Evolutionary conservation across 2,888 invertebrate species (phyloP).

Genomic region (Mayetiola destructor): DNA sequence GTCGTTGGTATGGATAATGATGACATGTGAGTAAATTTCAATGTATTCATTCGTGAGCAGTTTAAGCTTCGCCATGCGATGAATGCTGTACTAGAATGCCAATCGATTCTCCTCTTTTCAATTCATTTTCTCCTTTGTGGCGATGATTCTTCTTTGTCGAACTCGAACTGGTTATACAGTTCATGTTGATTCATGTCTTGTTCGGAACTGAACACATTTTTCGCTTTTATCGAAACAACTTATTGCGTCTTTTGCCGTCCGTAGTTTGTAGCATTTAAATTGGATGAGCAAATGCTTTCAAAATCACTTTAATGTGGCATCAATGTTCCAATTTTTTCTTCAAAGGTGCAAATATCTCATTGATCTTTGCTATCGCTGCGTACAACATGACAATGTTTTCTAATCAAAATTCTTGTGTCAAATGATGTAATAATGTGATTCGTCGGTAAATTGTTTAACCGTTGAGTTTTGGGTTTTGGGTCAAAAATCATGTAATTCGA

Average conservation of each 20-base stretch:
- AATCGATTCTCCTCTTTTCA: background rate
- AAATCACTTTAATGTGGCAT: conserved; percentile 2
- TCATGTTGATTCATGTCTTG: too few species aligned
- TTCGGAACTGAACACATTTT: background rate
- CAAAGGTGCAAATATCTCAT: too few species aligned
- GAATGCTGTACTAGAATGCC: background rate
- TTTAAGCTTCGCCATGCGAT: background rate
- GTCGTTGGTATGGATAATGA: background rate
- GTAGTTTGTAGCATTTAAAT: background rate
- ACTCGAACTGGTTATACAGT: too few species aligned
- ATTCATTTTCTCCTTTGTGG: background rate
- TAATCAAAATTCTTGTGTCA: too few species aligned
- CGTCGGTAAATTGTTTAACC: too few species aligned
- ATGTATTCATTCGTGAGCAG: background rate
- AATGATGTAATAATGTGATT: too few species aligned
- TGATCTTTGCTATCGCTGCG: too few species aligned
- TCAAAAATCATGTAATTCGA: too few species aligned
- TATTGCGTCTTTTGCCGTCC: background rate
- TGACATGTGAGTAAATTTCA: conserved; percentile 5
- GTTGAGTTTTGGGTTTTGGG: too few species aligned
- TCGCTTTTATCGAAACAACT: background rate
- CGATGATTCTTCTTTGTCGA: background rate
- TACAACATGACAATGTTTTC: too few species aligned
- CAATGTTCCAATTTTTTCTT: background rate
- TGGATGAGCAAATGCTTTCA: background rate